Percentiles rank a stretch among this genome's conserved stretches.
phyloP scores from a whole-genome alignment of 2,888 invertebrate species.

The Microdon myrmicae region DNA sequence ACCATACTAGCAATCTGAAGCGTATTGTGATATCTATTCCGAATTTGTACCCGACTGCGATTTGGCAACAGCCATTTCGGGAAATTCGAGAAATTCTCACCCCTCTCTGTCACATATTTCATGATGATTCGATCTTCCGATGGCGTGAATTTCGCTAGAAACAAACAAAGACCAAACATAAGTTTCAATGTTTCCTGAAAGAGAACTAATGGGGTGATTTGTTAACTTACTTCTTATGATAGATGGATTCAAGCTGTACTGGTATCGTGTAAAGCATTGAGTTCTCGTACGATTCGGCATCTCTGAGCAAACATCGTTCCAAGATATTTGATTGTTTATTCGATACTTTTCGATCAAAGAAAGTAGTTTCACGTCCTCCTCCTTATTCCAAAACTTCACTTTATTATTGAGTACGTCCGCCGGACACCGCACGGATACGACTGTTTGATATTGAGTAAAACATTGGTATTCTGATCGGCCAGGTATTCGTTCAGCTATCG shows the following conservation, averaged over 20 bases:
- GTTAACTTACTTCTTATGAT: constrained; percentile 58
- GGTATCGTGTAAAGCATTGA: constrained; percentile 74
- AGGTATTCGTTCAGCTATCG: constrained; percentile 70
- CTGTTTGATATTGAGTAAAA: constrained; percentile 74
- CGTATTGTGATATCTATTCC: constrained; percentile 71
- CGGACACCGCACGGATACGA: constrained; percentile 59
- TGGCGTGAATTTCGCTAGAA: constrained; percentile 69
- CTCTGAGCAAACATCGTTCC: constrained; percentile 75
- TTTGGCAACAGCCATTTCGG: constrained; percentile 72
- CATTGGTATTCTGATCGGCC: constrained; percentile 77
- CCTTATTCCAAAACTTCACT: constrained; percentile 72
- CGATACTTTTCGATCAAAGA: constrained; percentile 73
- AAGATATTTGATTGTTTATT: constrained; percentile 77
- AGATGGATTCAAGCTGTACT: constrained; percentile 59
- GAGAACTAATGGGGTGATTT: neutral
- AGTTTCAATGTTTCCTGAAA: neutral
- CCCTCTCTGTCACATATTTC: constrained; percentile 73
- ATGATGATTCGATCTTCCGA: constrained; percentile 76
- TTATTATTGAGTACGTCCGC: too few relatives aligned
- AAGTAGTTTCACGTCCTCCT: constrained; percentile 76
- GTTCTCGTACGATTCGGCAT: constrained; percentile 74
- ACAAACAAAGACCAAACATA: neutral
- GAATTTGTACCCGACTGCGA: constrained; percentile 73
- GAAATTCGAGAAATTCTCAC: constrained; percentile 71
- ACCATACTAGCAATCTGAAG: constrained; percentile 61